Conservation (phyloP, 2,113 vertebrate species). For the Ptyas mucosa region DNA sequence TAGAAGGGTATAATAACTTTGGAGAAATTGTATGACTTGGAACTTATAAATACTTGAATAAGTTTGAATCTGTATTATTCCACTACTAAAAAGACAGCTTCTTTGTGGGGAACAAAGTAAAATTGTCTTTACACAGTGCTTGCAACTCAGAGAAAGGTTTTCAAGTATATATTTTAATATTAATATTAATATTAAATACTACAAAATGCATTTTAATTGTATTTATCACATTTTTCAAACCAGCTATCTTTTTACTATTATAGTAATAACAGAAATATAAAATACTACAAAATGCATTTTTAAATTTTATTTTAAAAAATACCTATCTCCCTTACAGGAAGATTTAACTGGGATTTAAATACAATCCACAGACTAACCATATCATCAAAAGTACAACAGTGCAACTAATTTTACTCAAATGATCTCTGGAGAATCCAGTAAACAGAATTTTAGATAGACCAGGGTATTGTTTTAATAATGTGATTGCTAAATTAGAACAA, state of each 20-base stretch:
- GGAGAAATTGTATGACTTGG: constrained; percentile 38
- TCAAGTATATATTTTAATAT: background rate
- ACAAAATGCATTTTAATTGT: background rate
- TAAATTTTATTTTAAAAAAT: background rate
- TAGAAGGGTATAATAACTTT: constrained; percentile 27
- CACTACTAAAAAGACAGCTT: constrained; percentile 19
- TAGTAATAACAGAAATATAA: background rate
- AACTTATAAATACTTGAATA: constrained; percentile 40
- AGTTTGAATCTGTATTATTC: constrained; percentile 21
- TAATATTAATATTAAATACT: background rate
- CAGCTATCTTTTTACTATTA: background rate
- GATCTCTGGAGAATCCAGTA: background rate
- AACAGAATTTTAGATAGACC: background rate
- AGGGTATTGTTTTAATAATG: background rate
- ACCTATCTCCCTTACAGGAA: background rate
- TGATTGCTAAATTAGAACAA: background rate
- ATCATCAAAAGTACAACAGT: background rate
- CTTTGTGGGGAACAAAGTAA: background rate
- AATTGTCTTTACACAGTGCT: constrained; percentile 8
- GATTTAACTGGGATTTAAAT: background rate
- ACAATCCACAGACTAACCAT: background rate
- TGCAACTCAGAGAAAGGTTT: constrained; percentile 20
- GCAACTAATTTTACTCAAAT: background rate
- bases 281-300: background rate
- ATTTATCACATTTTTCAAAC: background rate